These are phyloP conservation scores for Vanacampus margaritifer DNA, from an alignment of 2,113 vertebrate species.

Conservation along the genomic window DNA sequence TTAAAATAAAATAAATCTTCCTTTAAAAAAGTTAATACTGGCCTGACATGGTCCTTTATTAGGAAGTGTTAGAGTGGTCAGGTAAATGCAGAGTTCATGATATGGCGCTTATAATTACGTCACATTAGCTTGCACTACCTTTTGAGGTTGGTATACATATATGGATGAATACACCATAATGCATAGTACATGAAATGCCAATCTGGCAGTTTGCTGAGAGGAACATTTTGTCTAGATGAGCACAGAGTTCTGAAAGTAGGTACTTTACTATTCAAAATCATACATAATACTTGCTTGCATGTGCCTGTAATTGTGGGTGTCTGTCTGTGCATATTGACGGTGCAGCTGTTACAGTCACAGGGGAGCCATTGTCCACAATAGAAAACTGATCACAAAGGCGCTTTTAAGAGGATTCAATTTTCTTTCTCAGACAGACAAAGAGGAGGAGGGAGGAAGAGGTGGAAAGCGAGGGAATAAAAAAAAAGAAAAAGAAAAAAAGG, in stretches of 20 bases:
- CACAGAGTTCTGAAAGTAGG: neutral
- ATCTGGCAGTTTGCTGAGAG: neutral
- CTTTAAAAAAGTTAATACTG: neutral
- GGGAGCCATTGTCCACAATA: slow-evolving; percentile 41
- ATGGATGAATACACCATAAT: neutral
- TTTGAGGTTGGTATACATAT: no score
- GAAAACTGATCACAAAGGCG: slow-evolving; percentile 32
- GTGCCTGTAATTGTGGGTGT: slow-evolving; percentile 19
- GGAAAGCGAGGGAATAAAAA: neutral
- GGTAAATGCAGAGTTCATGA: no score
- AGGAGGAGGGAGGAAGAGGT: slow-evolving; percentile 3
- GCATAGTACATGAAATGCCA: neutral
- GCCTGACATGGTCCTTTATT: neutral
- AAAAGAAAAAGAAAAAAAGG: neutral
- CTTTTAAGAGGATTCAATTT: slow-evolving; percentile 20
- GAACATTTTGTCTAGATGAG: neutral
- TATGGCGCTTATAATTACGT: no score
- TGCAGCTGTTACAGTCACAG: slow-evolving; percentile 33
- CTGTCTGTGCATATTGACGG: slow-evolving; percentile 37
- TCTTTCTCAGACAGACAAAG: slow-evolving; percentile 4
- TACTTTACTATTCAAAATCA: neutral
- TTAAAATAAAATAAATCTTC: slow-evolving; percentile 8
- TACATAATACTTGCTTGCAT: neutral
- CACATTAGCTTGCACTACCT: no score
- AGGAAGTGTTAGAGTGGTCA: no score